Conservation (phyloP, 2,888 invertebrate species). For the Heliconius erato region DNA sequence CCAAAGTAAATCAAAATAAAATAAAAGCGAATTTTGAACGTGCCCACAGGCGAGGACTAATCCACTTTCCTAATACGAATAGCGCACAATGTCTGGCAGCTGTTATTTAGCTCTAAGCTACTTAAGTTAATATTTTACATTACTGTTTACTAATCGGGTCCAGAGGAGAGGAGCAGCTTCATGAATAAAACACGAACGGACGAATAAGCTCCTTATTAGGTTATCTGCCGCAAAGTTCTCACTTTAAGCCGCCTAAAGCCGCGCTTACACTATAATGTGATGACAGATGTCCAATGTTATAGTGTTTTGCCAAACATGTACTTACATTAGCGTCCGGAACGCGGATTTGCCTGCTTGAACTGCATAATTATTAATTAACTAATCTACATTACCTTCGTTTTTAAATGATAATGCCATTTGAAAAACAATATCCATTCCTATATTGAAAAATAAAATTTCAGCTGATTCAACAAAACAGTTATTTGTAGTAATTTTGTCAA, state of each 20-base stretch:
- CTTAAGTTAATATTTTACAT: slow-evolving; percentile 47
- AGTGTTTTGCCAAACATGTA: slow-evolving; percentile 6
- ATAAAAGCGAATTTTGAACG: background rate
- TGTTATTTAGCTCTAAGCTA: slow-evolving; percentile 43
- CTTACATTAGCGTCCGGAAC: no score
- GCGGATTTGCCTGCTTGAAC: no score
- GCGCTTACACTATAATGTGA: slow-evolving; percentile 29
- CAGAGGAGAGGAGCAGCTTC: slow-evolving; percentile 41
- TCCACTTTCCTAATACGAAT: slow-evolving; percentile 21
- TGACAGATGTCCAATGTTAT: slow-evolving; percentile 21
- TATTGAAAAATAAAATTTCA: no score
- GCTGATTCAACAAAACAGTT: no score
- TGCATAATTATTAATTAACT: no score
- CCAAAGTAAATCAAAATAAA: background rate
- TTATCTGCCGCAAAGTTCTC: slow-evolving; percentile 43
- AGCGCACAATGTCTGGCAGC: slow-evolving; percentile 31
- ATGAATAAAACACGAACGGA: slow-evolving; percentile 55
- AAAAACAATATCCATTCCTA: no score
- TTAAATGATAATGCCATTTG: no score
- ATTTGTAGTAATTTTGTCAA: no score
- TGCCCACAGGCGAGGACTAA: background rate
- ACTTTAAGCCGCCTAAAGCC: slow-evolving; percentile 37
- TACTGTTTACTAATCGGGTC: slow-evolving; percentile 51
- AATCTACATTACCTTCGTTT: no score
- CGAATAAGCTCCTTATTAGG: slow-evolving; percentile 50